phyloP scores from a whole-genome alignment of 2,113 vertebrate genomes.

The Poecile atricapillus region DNA sequence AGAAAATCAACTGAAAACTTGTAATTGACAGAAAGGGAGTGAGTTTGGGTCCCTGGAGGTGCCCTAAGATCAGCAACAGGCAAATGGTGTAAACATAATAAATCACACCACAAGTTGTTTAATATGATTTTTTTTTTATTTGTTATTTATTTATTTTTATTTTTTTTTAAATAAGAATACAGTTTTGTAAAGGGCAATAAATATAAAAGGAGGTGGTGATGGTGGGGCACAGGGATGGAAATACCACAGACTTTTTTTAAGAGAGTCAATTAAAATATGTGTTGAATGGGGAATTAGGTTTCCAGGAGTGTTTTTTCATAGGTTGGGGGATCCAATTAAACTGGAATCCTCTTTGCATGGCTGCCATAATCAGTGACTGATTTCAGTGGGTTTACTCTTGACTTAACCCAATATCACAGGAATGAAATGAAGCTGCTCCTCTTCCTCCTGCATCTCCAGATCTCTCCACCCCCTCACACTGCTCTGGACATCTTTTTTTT shows the following conservation, averaged over 20 bases:
- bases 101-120: conserved; percentile 27
- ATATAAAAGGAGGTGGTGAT: background rate
- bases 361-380: background rate
- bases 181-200: background rate
- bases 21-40: conserved; percentile 33
- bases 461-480: background rate
- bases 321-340: conserved; percentile 20
- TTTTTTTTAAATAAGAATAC: background rate
- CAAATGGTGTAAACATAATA: conserved; percentile 34
- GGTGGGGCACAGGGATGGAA: background rate
- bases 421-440: background rate
- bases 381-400: background rate
- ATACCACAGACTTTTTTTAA: background rate
- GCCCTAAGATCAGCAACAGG: conserved; percentile 11
- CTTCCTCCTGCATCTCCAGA: background rate
- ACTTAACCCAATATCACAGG: background rate
- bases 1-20: conserved; percentile 42
- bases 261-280: background rate
- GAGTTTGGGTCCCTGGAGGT: conserved; percentile 46
- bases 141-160: background rate
- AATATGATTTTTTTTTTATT: background rate
- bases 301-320: background rate
- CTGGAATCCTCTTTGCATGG: background rate
- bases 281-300: background rate
- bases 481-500: background rate